Evolutionary conservation across 2,113 vertebrate genomes (phyloP).

Genomic region (Neolamprologus devosi): DNA sequence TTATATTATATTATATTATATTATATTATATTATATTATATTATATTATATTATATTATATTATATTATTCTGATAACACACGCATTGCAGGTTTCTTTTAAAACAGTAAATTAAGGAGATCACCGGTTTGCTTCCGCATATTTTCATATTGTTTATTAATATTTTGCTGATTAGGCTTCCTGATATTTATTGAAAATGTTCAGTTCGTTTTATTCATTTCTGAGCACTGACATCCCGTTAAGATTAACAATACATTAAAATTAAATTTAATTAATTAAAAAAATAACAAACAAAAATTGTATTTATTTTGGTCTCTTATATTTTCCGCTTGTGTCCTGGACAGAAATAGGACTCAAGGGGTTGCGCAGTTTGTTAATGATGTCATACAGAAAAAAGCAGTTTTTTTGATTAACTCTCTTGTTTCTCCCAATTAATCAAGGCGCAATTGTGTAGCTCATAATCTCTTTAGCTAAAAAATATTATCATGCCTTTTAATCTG

Average conservation of each 20-base stretch:
- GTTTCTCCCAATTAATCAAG: conserved; percentile 61
- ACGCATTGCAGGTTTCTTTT: neutral
- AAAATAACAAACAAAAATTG: neutral
- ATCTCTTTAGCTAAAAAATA: conserved; percentile 61
- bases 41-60: neutral
- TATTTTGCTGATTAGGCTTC: neutral
- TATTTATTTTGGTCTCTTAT: neutral
- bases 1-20: neutral
- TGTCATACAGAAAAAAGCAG: neutral
- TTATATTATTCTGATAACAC: neutral
- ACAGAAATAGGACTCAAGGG: neutral
- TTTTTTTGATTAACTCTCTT: conserved; percentile 40
- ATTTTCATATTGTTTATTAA: neutral
- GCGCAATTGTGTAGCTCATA: conserved; percentile 16
- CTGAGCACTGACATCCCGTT: neutral
- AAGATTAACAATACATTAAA: neutral
- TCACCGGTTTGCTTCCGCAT: neutral
- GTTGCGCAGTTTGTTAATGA: neutral
- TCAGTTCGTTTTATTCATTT: neutral
- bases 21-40: neutral
- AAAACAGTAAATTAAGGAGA: neutral
- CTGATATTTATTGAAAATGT: neutral
- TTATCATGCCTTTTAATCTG: conserved; percentile 45
- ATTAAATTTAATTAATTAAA: neutral
- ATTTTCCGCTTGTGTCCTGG: neutral